These are phyloP conservation scores for Zosterops borbonicus DNA, from an alignment of 2,113 vertebrate species.

Conservation along the genomic window DNA sequence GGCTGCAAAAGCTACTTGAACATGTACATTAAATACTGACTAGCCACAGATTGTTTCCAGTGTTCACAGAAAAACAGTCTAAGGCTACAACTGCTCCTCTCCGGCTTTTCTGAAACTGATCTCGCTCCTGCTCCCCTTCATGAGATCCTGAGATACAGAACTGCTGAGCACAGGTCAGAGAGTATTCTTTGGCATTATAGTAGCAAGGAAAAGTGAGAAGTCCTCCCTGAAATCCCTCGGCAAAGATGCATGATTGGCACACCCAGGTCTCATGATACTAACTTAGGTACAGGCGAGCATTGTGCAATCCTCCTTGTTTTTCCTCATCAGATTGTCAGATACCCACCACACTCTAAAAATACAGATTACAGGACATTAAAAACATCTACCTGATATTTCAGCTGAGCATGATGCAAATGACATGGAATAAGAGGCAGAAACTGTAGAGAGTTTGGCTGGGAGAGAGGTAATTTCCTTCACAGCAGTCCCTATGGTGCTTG, in stretches of 20 bases:
- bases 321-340: background rate
- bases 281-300: background rate
- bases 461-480: background rate
- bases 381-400: background rate
- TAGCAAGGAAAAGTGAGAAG: background rate
- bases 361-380: background rate
- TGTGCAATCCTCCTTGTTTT: background rate
- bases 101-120: background rate
- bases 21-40: background rate
- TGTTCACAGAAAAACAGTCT: background rate
- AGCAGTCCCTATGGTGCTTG: background rate
- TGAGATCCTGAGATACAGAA: background rate
- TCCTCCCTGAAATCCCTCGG: background rate
- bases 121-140: background rate
- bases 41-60: background rate
- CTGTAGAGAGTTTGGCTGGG: background rate
- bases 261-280: background rate
- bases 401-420: background rate
- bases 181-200: background rate
- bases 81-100: background rate
- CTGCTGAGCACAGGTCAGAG: background rate
- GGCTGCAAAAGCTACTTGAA: background rate
- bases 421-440: background rate
- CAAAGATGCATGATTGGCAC: background rate
- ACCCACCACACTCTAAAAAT: background rate